These are phyloP conservation scores for Falco peregrinus DNA, from an alignment of 2,797 vertebrate species.

Conservation along the genomic window DNA sequence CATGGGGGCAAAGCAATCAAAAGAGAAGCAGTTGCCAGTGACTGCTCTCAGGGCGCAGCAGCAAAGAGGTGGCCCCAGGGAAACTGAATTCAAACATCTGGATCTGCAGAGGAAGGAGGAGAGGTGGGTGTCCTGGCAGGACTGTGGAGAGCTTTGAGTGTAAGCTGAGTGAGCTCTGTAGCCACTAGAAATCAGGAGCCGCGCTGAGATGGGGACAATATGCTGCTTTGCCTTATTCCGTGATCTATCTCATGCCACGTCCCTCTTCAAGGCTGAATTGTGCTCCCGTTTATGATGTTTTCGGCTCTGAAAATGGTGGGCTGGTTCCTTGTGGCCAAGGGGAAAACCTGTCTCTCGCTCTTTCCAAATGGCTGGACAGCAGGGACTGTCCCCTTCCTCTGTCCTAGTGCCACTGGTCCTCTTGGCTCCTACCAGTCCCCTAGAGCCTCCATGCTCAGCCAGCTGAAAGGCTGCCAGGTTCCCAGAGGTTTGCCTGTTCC, in stretches of 20 bases:
- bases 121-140: background rate
- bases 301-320: accelerated
- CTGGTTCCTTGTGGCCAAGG: background rate
- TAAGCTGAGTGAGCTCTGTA: background rate
- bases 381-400: background rate
- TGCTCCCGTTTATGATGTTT: accelerated
- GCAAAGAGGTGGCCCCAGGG: background rate
- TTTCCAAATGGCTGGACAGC: accelerated
- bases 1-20: accelerated
- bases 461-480: background rate
- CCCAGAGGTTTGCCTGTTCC: background rate
- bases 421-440: background rate
- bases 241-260: accelerated
- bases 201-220: accelerated
- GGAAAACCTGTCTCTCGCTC: background rate
- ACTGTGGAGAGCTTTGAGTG: background rate
- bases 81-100: background rate
- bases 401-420: background rate
- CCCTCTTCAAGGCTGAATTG: background rate
- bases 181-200: background rate
- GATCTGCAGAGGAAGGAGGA: background rate
- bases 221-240: accelerated
- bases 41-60: background rate
- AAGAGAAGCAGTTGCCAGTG: accelerated
- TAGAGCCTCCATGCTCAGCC: background rate